Evolutionary conservation across 2,113 vertebrate genomes (phyloP), one percentile per base, ranked within the genome.

Genomic region (Aldabrachelys gigantea): DNA sequence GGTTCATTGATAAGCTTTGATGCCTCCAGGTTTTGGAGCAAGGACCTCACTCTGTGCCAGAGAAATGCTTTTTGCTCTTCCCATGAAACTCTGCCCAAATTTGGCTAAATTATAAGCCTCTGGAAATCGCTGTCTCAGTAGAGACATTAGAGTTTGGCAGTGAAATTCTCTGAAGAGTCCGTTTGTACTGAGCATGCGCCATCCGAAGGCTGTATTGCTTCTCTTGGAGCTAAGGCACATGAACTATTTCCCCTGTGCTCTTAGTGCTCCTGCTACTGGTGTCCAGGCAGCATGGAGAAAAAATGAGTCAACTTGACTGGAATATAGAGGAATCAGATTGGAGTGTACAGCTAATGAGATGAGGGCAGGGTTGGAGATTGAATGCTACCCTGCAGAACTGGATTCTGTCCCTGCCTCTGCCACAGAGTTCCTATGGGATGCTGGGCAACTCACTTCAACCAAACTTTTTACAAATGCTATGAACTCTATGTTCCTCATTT

Each of bases 401-500:
- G 56, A 47, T 72, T 80, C 53, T 50, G 3, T 5, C 14, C 47
- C 8, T 19, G 50, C 57, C 82, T 76, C 29, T 57, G 35, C 29
- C 22, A 65, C 54, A 53, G 82, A 91, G 57, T 69, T 13, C 22
- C 5, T 44, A 16, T 8, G 31, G 31, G 14, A 76, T 1, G 5
- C 44, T 44, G 69, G 35, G 52, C 35, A 78, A 62, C 82, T 62
- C 69, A 25, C 44, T 44, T 78, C 27, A 78, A 47, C 41, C 52
- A 76, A 41, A 65, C 78, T 75, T 35, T 31, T 8, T 0, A 3
- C 3, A 10, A 2, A 47, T 44, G 19, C 24, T 44, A 13, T 0
- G 27, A 38, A 72, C 9, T 10, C 65, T 50, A 25, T 27, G 10
- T 3, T 16, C 29, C 2, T 17, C 54, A 16, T 8, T 76, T 89